Conservation (phyloP, 2,797 vertebrate genomes). For the Emydoidea blandingii region DNA sequence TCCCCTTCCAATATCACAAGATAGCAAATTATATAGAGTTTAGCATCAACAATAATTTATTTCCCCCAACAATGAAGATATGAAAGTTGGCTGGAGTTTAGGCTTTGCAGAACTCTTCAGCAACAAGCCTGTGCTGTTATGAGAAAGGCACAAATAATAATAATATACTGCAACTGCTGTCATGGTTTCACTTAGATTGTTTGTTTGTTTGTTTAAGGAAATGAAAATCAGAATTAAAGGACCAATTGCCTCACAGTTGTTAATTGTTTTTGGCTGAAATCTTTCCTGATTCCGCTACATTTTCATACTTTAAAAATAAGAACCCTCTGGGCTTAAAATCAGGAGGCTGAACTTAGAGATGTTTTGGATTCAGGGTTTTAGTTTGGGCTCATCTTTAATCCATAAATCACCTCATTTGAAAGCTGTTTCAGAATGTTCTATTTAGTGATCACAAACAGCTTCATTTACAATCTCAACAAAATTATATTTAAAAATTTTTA, state of each 20-base stretch:
- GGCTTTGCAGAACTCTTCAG: neutral
- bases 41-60: neutral
- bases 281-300: neutral
- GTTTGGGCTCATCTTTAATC: neutral
- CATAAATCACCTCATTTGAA: neutral
- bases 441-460: constrained; percentile 16
- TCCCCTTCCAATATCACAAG: neutral
- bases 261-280: neutral
- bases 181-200: neutral
- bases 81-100: neutral
- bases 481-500: neutral
- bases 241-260: neutral
- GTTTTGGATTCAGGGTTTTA: neutral
- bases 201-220: neutral
- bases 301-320: neutral
- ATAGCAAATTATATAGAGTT: neutral
- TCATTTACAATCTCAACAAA: neutral
- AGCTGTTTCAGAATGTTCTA: rapidly evolving
- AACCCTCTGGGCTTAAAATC: neutral
- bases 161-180: neutral
- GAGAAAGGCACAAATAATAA: neutral
- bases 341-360: neutral
- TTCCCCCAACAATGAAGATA: constrained; percentile 20
- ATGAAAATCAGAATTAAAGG: constrained; percentile 38
- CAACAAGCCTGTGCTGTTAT: neutral